Evolutionary conservation across 2,113 vertebrate genomes (phyloP).

Genomic region (Oncorhynchus kisutch): DNA sequence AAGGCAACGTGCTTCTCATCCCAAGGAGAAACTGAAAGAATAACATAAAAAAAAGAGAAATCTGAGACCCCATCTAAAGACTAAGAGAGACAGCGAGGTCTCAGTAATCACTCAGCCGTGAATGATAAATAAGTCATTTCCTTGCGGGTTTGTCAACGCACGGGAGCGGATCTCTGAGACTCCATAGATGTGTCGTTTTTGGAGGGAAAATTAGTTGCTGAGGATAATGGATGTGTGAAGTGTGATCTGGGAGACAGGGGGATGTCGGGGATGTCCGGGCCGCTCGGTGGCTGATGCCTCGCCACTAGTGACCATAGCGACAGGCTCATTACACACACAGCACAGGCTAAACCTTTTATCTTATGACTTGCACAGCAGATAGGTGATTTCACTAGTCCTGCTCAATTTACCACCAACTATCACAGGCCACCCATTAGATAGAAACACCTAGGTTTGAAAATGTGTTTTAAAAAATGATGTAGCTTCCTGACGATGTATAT

Average conservation of each 20-base stretch:
- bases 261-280: slow-evolving; percentile 43
- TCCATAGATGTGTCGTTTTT: slow-evolving; percentile 57
- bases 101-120: slow-evolving; percentile 61
- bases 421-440: slow-evolving; percentile 26
- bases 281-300: slow-evolving; percentile 49
- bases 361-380: slow-evolving; percentile 44
- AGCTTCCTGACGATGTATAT: not conserved
- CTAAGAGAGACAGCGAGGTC: slow-evolving; percentile 30
- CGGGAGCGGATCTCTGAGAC: slow-evolving; percentile 51
- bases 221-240: slow-evolving; percentile 71
- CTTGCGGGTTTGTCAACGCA: slow-evolving; percentile 43
- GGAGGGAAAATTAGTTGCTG: slow-evolving; percentile 67
- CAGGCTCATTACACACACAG: slow-evolving; percentile 22
- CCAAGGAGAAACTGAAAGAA: slow-evolving; percentile 36
- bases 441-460: slow-evolving; percentile 13
- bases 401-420: slow-evolving; percentile 62
- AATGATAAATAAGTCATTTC: slow-evolving; percentile 65
- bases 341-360: slow-evolving; percentile 59
- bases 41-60: slow-evolving; percentile 4
- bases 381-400: slow-evolving; percentile 49
- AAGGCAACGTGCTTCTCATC: slow-evolving; percentile 61
- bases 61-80: slow-evolving; percentile 10
- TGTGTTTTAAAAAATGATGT: not conserved
- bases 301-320: slow-evolving; percentile 42
- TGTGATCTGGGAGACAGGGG: slow-evolving; percentile 52